phyloP scores from a whole-genome alignment of 2,888 invertebrate genomes.

The Agrotis puta region DNA sequence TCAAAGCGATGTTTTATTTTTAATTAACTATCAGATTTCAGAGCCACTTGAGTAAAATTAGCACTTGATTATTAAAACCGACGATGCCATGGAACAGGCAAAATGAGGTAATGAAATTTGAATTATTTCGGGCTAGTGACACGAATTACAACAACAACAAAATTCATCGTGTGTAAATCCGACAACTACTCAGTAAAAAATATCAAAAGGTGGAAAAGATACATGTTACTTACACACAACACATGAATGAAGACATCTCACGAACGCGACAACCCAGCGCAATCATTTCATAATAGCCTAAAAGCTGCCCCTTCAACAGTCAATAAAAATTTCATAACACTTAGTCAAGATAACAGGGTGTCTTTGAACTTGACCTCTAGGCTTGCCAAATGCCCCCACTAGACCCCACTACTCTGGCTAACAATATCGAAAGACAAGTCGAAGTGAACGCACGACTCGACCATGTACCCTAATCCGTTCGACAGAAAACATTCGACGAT shows the following conservation, averaged over 20 bases:
- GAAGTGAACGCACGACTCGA: conserved; percentile 72
- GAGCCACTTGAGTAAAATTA: too few species aligned
- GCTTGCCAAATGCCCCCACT: conserved; percentile 70
- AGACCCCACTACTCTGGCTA: conserved; percentile 35
- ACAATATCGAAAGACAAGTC: conserved; percentile 69
- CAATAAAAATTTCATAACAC: conserved; percentile 63
- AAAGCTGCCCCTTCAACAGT: conserved; percentile 42
- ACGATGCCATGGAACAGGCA: too few species aligned
- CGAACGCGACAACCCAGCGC: conserved; percentile 29
- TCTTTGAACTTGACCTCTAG: conserved; percentile 73
- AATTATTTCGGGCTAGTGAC: too few species aligned
- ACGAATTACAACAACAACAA: too few species aligned
- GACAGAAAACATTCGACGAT: conserved; percentile 93
- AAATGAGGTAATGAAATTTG: too few species aligned
- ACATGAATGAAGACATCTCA: conserved; percentile 56
- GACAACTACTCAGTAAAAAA: too few species aligned
- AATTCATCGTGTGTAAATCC: too few species aligned
- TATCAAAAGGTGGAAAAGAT: background rate
- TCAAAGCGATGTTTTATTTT: too few species aligned
- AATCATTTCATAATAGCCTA: conserved; percentile 60
- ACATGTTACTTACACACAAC: background rate
- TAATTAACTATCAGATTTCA: too few species aligned
- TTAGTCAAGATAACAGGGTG: conserved; percentile 51
- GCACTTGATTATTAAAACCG: too few species aligned
- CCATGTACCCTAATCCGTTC: conserved; percentile 93